Percentiles rank a stretch among this genome's conserved stretches.
Conservation (phyloP, 53 echinoderm and acorn worm genomes). For the Mesocentrotus franciscanus region DNA sequence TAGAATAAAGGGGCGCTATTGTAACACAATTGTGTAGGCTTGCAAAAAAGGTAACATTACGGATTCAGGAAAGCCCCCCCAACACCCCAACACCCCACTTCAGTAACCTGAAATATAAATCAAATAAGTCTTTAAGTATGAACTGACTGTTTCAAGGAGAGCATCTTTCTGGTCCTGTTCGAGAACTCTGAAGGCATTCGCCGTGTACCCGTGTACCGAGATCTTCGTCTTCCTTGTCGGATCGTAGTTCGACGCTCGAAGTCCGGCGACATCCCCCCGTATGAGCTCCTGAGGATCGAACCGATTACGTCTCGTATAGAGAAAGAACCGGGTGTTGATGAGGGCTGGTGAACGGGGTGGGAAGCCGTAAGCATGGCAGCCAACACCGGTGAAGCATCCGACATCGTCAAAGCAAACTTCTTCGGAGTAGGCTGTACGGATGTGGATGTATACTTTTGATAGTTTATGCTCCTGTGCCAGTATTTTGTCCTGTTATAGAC, state of each 20-base stretch:
- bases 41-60: too few relatives aligned
- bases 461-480: too few relatives aligned
- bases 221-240: conserved; percentile 71
- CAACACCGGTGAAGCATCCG: conserved; percentile 66
- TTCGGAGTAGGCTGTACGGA: neutral
- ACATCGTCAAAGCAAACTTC: conserved; percentile 70
- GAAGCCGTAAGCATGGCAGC: conserved; percentile 67
- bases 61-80: too few relatives aligned
- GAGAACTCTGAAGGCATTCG: conserved; percentile 66
- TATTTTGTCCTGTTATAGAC: too few relatives aligned
- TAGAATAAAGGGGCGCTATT: too few relatives aligned
- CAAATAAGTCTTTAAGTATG: too few relatives aligned
- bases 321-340: conserved; percentile 66
- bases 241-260: conserved; percentile 73
- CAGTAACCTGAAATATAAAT: too few relatives aligned
- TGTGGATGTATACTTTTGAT: neutral
- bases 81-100: too few relatives aligned
- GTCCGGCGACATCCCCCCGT: conserved; percentile 52
- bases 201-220: conserved; percentile 81
- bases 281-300: conserved; percentile 49
- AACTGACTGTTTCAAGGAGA: conserved; percentile 71
- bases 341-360: conserved; percentile 66
- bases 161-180: conserved; percentile 75
- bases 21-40: too few relatives aligned
- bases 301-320: conserved; percentile 61